Percentiles rank a stretch among this genome's conserved stretches.
These are phyloP conservation scores for Drosophila lowei DNA, from an alignment of 1,140 invertebrate species.

Conservation along the genomic window DNA sequence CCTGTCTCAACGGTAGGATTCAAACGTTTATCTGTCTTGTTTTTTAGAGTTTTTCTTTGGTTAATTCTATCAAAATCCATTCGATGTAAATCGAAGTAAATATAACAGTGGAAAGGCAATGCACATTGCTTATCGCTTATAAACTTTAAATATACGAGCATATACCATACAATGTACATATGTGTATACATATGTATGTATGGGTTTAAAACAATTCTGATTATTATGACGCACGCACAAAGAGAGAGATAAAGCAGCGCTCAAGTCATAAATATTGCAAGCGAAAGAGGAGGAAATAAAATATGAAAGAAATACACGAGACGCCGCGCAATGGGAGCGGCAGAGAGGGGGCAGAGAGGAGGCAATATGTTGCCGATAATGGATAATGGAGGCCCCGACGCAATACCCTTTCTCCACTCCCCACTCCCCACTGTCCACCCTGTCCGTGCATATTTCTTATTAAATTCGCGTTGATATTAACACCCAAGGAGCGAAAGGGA, in stretches of 20 bases:
- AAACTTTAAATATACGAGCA: neutral
- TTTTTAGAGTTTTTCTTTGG: too few relatives aligned
- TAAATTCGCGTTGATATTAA: constrained; percentile 51
- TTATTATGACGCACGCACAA: constrained; percentile 34
- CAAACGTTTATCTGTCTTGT: too few relatives aligned
- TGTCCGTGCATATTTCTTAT: constrained; percentile 47
- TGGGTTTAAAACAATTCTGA: constrained; percentile 5
- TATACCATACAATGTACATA: neutral
- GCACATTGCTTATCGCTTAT: neutral
- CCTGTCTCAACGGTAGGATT: too few relatives aligned
- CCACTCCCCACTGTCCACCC: neutral
- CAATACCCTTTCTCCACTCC: neutral
- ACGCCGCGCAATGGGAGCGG: too few relatives aligned
- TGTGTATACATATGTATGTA: neutral
- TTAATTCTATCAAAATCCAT: too few relatives aligned
- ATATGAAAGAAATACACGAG: neutral
- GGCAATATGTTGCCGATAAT: constrained; percentile 40
- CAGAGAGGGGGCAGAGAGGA: neutral
- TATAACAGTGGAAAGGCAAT: neutral
- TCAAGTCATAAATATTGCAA: constrained; percentile 28
- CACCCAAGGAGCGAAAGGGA: constrained; percentile 10
- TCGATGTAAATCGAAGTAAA: too few relatives aligned
- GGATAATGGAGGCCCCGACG: constrained; percentile 36
- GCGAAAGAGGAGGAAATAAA: neutral
- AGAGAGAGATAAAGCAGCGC: constrained; percentile 34